Evolutionary conservation across 1,140 invertebrate genomes (phyloP).

Genomic region (Drosophila gunungcola): DNA sequence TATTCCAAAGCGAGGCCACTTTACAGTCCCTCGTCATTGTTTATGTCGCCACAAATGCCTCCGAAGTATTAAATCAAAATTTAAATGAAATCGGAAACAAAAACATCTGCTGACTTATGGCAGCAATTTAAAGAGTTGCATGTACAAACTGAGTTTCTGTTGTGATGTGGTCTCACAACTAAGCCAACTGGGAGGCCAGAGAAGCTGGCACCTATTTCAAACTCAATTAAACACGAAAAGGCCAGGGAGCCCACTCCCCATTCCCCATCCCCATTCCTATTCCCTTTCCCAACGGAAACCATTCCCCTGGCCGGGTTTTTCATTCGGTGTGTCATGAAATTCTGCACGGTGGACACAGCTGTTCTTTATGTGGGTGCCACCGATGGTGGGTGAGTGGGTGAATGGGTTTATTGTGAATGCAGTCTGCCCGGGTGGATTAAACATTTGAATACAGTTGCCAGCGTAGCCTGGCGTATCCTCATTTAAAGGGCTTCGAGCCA

Average conservation of each 20-base stretch:
- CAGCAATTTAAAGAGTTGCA: slow-evolving; percentile 10
- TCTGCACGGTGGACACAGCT: slow-evolving; percentile 49
- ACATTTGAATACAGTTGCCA: slow-evolving; percentile 56
- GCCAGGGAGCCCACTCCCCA: slow-evolving; percentile 12
- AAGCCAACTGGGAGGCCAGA: slow-evolving; percentile 53
- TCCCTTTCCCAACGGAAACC: neutral
- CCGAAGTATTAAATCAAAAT: slow-evolving; percentile 36
- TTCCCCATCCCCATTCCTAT: neutral
- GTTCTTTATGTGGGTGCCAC: slow-evolving; percentile 49
- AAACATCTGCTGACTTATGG: slow-evolving; percentile 1
- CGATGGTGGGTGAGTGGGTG: neutral
- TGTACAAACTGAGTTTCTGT: slow-evolving; percentile 13
- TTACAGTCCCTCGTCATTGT: slow-evolving; percentile 21
- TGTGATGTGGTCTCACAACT: slow-evolving; percentile 43
- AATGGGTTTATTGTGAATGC: slow-evolving; percentile 28
- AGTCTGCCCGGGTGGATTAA: slow-evolving; percentile 38
- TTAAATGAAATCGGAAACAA: slow-evolving; percentile 49
- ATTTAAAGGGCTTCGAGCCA: slow-evolving; percentile 48
- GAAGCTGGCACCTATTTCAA: slow-evolving; percentile 75
- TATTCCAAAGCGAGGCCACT: slow-evolving; percentile 21
- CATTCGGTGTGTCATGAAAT: slow-evolving; percentile 42
- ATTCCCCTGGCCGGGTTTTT: neutral
- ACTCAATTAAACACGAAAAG: slow-evolving; percentile 78
- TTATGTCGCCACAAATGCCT: slow-evolving; percentile 34
- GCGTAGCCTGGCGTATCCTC: slow-evolving; percentile 27